A percentile compares a stretch with the other conserved stretches of the same genome.
These are phyloP conservation scores for Pelobates cultripes DNA, from an alignment of 2,797 vertebrate species.

Conservation along the genomic window DNA sequence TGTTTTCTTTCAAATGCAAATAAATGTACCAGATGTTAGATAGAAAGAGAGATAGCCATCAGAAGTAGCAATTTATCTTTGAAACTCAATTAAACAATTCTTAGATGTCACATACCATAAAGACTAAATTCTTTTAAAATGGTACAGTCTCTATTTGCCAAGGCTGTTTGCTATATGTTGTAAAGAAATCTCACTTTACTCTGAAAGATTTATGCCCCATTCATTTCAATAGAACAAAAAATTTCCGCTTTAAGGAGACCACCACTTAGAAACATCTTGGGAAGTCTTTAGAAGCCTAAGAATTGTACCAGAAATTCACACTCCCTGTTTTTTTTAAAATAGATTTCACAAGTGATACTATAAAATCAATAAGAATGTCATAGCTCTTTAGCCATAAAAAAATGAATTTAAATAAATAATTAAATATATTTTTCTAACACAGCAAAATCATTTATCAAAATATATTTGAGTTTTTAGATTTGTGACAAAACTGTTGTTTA, in stretches of 20 bases:
- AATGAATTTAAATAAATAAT: no score
- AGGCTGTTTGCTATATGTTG: not conserved
- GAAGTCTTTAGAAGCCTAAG: not conserved
- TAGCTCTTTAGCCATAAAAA: no score
- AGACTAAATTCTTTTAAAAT: not conserved
- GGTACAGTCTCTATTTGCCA: not conserved
- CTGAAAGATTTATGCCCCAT: not conserved
- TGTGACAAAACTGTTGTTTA: no score
- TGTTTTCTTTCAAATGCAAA: not conserved
- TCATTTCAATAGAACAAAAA: not conserved
- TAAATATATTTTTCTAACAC: no score
- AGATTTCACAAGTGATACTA: not conserved
- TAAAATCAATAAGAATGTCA: not conserved
- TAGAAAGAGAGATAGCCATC: not conserved
- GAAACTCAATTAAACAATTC: not conserved
- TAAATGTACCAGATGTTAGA: not conserved
- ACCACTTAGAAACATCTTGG: not conserved
- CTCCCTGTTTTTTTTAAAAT: not conserved
- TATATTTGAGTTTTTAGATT: no score
- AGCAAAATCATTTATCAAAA: no score
- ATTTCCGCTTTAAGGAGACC: not conserved
- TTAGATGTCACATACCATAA: not conserved
- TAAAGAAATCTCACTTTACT: not conserved
- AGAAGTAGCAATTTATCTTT: not conserved
- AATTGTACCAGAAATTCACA: not conserved